Evolutionary conservation across 1,140 invertebrate species (phyloP), one percentile per base, ranked within the genome.

Genomic region (Sesamia nonagrioides): DNA sequence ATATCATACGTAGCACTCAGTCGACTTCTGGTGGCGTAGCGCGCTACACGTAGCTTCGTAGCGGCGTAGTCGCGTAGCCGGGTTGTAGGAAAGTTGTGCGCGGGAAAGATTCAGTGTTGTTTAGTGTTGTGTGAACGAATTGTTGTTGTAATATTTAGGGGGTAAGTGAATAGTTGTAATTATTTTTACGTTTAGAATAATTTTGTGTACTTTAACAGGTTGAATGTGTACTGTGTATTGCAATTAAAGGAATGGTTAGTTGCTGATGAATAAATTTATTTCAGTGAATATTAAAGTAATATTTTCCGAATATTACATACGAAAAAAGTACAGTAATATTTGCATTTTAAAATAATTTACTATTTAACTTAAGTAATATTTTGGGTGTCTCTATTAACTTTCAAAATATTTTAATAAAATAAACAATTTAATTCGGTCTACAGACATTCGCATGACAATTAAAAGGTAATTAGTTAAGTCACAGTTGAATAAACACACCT

Each of bases 1-100:
- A 69, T 60, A 60, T 56, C 27, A 74, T 52, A 37, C 71, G 54
- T 74, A 60, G 71, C 52, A 71, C n/a, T 66, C 74, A 80, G 79
- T 80, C 73, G 50, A 61, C 63, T 60, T 63, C 63, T 56, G 74
- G 73, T 76, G 40, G 27, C 79, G 73, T 80, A 80, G 79, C 52
- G 63, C 33, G 79, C 63, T 72, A 52, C 79, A 80, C 79, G 79
- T 79, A 68, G 73, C 13, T 21, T 27, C 79, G 72, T 75, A 80
- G 61, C 63, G 21, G 9, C 61, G 63, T 58, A 77, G 50, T 40
- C 21, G 35, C 63, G 79, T 80, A 80, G 72, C n/a, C 69, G 15
- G 54, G 68, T 61, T 15, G 68, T 42, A 11, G 52, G 13, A 68
- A 74, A 74, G 37, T 74, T 74, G 71, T 74, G 71, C 33, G 71